Evolutionary conservation across 2,888 invertebrate genomes (phyloP), one percentile per base, ranked within the genome.

Genomic region (Metellina segmentata): DNA sequence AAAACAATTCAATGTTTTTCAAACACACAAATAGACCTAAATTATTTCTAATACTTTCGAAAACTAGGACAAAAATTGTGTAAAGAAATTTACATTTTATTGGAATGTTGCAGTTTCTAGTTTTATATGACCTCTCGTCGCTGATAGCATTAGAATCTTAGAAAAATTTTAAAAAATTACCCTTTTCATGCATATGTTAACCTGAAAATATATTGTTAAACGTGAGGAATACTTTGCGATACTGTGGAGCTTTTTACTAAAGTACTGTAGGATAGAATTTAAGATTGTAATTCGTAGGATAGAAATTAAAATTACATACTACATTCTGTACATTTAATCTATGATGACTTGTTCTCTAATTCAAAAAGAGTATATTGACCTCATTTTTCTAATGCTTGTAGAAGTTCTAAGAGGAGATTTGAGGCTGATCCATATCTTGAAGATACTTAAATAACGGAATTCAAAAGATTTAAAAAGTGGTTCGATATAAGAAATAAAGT

Each of bases 101-200:
- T 61, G 49, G 78, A 83, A n/a, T 74, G 79, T 90, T 90, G 75
- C 48, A 74, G 48, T 85, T 83, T 90, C 79, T 85, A 85, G 72
- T 90, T 90, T 90, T 90, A 85, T 85, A 85, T 83, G 16, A 82
- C 5, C 34, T 71, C 48, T 83, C 34, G 34, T 34, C 83, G 52
- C 48, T 71, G 74, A 7, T 74, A 86, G 86, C 20, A 77, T n/a
- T 85, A 85, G 85, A 75, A 81, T 61, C 8, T 85, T 85, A 82
- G 82, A 51, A 51, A 74, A 11, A 19, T 75, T 78, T 78, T 70
- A 85, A 19, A 81, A 81, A 71, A 78, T 20, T 70, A 70, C 16
- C 7, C 51, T 75, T 74, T 48, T 74, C 34, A 20, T 48, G 34
- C 52, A 75, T 69, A 53, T 70, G 81, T 70, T 81, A 49, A 78